These are phyloP conservation scores for Pongo abelii DNA, from an alignment of 2,113 vertebrate species.

Conservation along the genomic window DNA sequence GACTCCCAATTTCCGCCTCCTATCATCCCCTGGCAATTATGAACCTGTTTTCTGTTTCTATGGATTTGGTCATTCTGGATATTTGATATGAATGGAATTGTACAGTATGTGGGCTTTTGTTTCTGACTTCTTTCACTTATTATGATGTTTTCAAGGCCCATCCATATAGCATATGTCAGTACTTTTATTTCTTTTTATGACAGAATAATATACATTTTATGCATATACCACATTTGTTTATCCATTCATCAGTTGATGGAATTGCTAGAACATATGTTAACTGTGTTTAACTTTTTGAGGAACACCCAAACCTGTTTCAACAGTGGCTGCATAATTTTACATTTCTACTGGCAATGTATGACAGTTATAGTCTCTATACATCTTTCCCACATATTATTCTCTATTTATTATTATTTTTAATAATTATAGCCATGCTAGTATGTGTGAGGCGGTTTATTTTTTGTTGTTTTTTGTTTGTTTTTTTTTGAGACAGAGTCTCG, in stretches of 20 bases:
- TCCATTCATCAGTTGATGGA: background rate
- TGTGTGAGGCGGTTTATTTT: background rate
- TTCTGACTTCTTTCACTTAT: background rate
- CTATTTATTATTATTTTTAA: background rate
- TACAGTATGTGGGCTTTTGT: background rate
- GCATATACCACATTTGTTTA: background rate
- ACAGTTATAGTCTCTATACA: background rate
- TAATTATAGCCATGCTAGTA: background rate
- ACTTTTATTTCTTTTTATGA: background rate
- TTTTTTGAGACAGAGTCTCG: too few relatives aligned
- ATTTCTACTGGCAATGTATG: too few relatives aligned
- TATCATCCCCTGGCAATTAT: fast-evolving
- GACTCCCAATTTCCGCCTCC: background rate
- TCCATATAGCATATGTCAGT: background rate
- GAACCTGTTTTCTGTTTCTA: background rate
- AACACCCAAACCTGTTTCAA: background rate
- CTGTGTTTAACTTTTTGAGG: background rate
- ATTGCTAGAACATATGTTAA: background rate
- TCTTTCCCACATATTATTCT: background rate
- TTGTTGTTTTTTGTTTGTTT: too few relatives aligned
- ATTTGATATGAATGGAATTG: background rate
- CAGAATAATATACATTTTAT: background rate
- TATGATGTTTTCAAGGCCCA: background rate
- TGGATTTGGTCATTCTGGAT: background rate
- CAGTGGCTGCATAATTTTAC: background rate